A percentile compares a stretch with the other conserved stretches of the same genome.
These are phyloP conservation scores for Atopsyche davidsoni DNA, from an alignment of 1,140 invertebrate genomes.

Conservation along the genomic window DNA sequence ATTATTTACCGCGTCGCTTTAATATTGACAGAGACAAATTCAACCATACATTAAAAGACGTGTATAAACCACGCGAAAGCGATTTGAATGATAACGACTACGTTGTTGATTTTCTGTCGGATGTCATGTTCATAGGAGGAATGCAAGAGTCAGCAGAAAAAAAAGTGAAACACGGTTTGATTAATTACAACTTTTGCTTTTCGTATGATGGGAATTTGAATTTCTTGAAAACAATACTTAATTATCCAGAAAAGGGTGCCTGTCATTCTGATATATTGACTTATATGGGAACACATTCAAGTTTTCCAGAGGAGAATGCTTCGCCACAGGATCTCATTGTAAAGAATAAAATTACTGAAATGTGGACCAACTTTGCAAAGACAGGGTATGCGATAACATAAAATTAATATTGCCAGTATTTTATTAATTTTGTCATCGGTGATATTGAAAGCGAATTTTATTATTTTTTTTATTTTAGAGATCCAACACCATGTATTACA, in stretches of 20 bases:
- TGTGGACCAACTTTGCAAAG: conserved; percentile 46
- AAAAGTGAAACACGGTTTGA: neutral
- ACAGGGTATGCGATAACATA: conserved; percentile 35
- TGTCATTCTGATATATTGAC: conserved; percentile 30
- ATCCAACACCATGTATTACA: no score
- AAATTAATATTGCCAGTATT: no score
- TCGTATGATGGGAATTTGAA: conserved; percentile 10
- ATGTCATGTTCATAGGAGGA: conserved; percentile 7
- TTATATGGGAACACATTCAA: conserved; percentile 25
- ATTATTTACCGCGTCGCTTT: neutral
- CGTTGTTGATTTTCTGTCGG: conserved; percentile 3
- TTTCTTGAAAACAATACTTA: neutral
- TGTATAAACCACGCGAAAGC: conserved; percentile 3
- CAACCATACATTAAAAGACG: neutral
- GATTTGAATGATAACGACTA: conserved; percentile 4
- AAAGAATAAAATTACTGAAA: conserved; percentile 32
- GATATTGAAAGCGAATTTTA: no score
- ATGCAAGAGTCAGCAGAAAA: neutral
- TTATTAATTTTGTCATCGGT: no score
- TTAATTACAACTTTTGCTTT: conserved; percentile 8
- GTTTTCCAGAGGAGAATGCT: neutral
- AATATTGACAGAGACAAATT: neutral
- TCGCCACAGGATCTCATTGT: conserved; percentile 21
- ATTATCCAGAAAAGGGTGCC: conserved; percentile 12
- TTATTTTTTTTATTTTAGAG: no score